Percentiles rank a stretch among this genome's conserved stretches.
phyloP scores from a whole-genome alignment of 2,113 vertebrate species.

The Triplophysa rosa region DNA sequence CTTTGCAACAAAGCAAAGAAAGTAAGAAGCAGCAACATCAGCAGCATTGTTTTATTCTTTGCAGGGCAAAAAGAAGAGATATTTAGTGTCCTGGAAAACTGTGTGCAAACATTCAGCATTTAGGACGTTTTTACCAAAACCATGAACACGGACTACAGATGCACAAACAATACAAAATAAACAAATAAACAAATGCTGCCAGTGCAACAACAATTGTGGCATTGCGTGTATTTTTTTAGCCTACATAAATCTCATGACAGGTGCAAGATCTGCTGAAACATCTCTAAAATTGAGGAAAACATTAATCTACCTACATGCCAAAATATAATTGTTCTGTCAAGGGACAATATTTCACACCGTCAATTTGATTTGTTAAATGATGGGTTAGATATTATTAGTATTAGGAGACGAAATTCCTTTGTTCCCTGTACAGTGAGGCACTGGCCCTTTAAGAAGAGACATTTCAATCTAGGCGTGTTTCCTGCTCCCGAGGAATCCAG shows the following conservation, averaged over 20 bases:
- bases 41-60: neutral
- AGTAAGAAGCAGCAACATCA: neutral
- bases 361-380: neutral
- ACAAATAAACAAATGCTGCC: neutral
- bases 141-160: neutral
- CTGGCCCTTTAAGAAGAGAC: conserved; percentile 77
- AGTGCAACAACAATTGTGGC: neutral
- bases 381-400: conserved; percentile 16
- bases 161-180: neutral
- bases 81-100: neutral
- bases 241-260: neutral
- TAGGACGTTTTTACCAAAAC: too few species aligned
- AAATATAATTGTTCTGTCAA: neutral
- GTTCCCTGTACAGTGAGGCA: conserved; percentile 59
- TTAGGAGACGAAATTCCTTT: conserved; percentile 61
- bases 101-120: neutral
- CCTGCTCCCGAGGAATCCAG: conserved; percentile 72
- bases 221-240: too few species aligned
- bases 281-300: too few species aligned
- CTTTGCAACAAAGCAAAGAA: neutral
- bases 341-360: neutral
- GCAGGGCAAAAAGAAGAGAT: neutral
- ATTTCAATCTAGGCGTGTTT: conserved; percentile 79
- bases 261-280: too few species aligned
- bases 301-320: too few species aligned